A percentile compares a stretch with the other conserved stretches of the same genome.
These are phyloP conservation scores for Emydoidea blandingii DNA, from an alignment of 2,797 vertebrate genomes.

Conservation along the genomic window DNA sequence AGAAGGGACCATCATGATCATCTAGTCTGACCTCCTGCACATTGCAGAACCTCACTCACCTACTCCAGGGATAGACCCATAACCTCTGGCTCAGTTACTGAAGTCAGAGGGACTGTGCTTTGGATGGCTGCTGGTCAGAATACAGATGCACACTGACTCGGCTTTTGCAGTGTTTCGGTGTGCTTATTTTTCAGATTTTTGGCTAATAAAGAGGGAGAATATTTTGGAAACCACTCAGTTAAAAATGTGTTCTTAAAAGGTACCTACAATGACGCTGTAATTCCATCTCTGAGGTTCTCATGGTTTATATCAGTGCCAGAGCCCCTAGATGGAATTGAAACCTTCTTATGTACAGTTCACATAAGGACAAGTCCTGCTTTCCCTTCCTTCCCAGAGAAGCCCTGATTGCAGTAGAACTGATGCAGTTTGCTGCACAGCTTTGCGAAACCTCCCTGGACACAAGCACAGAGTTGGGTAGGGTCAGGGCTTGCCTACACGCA, in stretches of 20 bases:
- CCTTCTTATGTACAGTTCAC: conserved; percentile 57
- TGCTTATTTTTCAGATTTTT: conserved; percentile 22
- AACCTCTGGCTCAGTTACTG: neutral
- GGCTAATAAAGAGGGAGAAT: conserved; percentile 1
- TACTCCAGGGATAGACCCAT: neutral
- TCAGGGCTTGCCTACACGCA: conserved; percentile 30
- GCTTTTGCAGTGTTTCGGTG: neutral
- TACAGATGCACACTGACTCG: conserved; percentile 22
- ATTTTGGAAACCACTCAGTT: conserved; percentile 31
- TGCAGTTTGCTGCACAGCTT: conserved; percentile 51
- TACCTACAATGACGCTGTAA: conserved; percentile 15
- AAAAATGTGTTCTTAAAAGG: conserved; percentile 16
- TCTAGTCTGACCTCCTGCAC: neutral
- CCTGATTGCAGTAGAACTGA: conserved; percentile 47
- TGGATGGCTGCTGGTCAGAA: neutral
- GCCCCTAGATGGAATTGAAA: conserved; percentile 29
- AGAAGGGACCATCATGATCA: neutral
- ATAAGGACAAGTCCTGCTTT: conserved; percentile 56
- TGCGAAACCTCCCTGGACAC: conserved; percentile 12
- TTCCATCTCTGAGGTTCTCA: conserved; percentile 30
- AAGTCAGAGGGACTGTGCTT: neutral
- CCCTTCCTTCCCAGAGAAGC: conserved; percentile 34
- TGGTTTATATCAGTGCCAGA: conserved; percentile 41
- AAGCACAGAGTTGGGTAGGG: conserved; percentile 10
- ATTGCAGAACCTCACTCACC: neutral